These are phyloP conservation scores for Sphyrna mokarran DNA, from an alignment of 2,113 vertebrate species.

Conservation along the genomic window DNA sequence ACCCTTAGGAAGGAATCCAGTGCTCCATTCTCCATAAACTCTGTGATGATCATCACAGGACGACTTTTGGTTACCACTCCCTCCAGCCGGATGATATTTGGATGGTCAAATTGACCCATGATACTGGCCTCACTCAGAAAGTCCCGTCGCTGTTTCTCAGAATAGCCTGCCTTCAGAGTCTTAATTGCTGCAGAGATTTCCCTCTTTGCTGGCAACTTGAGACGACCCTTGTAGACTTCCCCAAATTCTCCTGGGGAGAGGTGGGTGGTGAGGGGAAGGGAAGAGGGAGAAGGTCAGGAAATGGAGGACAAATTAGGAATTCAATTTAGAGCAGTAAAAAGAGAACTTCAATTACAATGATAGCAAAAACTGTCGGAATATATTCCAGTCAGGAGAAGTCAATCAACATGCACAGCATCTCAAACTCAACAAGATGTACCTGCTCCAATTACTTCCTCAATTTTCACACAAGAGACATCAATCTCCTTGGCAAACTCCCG, in stretches of 20 bases:
- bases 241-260: conserved; percentile 83
- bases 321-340: background rate
- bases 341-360: background rate
- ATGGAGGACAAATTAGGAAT: too few species aligned
- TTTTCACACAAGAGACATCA: conserved; percentile 97
- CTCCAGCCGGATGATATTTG: conserved; percentile 93
- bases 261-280: background rate
- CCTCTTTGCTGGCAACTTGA: conserved; percentile 88
- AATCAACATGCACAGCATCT: background rate
- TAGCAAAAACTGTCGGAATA: background rate
- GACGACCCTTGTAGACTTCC: conserved; percentile 92
- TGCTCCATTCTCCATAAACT: conserved; percentile 98
- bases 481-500: conserved; percentile 98
- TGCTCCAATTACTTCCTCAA: conserved; percentile 98
- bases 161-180: conserved; percentile 89
- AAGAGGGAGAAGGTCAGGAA: background rate
- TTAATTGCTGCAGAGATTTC: conserved; percentile 97
- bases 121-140: conserved; percentile 96
- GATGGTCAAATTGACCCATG: conserved; percentile 98
- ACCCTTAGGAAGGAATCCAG: conserved; percentile 95
- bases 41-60: conserved; percentile 95
- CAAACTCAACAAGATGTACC: conserved; percentile 58
- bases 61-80: conserved; percentile 96
- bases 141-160: conserved; percentile 90
- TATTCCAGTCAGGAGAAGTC: background rate